Base-by-base conservation (phyloP, 2,113 vertebrate genomes). In the Spilogale gracilis region DNA sequence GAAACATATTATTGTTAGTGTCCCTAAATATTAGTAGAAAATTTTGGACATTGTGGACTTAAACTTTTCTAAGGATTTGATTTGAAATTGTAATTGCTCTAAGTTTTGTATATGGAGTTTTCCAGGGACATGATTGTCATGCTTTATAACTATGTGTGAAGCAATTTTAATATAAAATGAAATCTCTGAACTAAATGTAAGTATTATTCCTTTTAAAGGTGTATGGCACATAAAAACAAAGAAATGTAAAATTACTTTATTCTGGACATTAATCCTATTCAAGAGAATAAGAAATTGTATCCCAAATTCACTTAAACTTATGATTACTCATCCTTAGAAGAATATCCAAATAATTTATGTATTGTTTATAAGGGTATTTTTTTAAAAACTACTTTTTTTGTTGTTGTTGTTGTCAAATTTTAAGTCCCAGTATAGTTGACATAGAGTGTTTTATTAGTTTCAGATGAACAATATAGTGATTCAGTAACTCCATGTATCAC, bases 321-420 rank as follows among this genome's bases (percentile, higher is more conserved):
- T 94, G 25, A 56, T 93, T 86, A 79, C 27, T 88, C 50, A 86
- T 91, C 50, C 50, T 76, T 71, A 61, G 76, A 50, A 86, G 45
- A 91, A 84, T n/a, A 85, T 91, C 4, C 48, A 93, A 69, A 89
- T n/a, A 76, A 58, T 93, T 88, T 89, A 5, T 76, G 69, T 74
- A 67, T 89, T 85, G 82, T 7, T 76, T n/a, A 67, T 85, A 43
- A 80, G 79, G 80, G 1, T 48, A 2, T 9, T 45, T 74, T 73
- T 74, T 69, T 20, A 50, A 50, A 50, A 50, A 74, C 38, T 74
- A 45, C 20, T 63, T 12, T 25, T 25, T 23, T 74, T 45, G n/a
- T 73, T 38, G 9, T 20, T 38, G 71, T 48, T 43, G 8, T 73
- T 43, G 10, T 48, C 27, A 69, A 17, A 69, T 73, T 76, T 76